A percentile compares a stretch with the other conserved stretches of the same genome.
These are phyloP conservation scores for Anoplolepis gracilipes DNA, from an alignment of 1,140 invertebrate species.

Conservation along the genomic window DNA sequence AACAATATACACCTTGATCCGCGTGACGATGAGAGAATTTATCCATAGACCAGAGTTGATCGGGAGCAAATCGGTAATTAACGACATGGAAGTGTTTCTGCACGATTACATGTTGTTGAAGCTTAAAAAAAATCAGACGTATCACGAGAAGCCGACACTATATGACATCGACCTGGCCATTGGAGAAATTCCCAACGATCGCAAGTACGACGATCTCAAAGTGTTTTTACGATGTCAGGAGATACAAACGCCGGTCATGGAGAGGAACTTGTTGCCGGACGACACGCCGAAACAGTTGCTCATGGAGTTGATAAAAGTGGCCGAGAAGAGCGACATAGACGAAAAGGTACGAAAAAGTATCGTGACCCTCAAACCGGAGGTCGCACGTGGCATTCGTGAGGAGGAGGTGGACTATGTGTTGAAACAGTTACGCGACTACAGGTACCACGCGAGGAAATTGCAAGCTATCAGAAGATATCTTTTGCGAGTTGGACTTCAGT, in stretches of 20 bases:
- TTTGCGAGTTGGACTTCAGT: not conserved
- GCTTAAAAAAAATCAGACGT: not conserved
- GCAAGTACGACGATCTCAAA: conserved; percentile 12
- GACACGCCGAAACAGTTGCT: conserved; percentile 44
- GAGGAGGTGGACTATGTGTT: conserved; percentile 35
- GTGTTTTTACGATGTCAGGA: conserved; percentile 5
- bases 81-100: conserved; percentile 20
- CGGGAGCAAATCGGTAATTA: conserved; percentile 20
- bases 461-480: conserved; percentile 15
- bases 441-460: conserved; percentile 30
- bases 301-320: not conserved
- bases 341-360: not conserved
- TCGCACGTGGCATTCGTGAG: not conserved
- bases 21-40: not conserved
- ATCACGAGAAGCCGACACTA: not conserved
- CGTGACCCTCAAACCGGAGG: not conserved
- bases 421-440: conserved; percentile 38
- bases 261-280: not conserved
- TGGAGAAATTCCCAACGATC: conserved; percentile 1
- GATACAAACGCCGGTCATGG: not conserved
- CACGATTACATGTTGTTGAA: not conserved
- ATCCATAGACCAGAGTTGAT: not conserved
- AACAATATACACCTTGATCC: not conserved
- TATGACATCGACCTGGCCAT: conserved; percentile 13
- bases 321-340: not conserved